Percentiles rank a stretch among this genome's conserved stretches.
Evolutionary conservation across 2,888 invertebrate species (phyloP).

Genomic region (Brachypalpus laphriformis): DNA sequence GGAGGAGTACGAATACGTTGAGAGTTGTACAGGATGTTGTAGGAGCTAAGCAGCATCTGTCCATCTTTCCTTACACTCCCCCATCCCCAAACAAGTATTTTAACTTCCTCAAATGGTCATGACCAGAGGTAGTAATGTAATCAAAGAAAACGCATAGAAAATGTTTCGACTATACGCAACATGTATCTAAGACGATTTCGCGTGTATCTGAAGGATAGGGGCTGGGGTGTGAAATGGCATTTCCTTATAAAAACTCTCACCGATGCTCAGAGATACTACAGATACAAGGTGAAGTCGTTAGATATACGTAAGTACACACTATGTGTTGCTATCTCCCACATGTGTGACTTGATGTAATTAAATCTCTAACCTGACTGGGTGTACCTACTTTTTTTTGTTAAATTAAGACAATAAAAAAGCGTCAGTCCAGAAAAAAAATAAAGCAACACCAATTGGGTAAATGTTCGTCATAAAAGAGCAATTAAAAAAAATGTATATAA

Average conservation of each 20-base stretch:
- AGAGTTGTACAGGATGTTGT: constrained; percentile 53
- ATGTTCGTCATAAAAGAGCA: constrained; percentile 66
- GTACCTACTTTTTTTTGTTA: not conserved
- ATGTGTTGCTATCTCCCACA: constrained; percentile 13
- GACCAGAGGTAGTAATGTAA: constrained; percentile 28
- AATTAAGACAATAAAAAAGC: constrained; percentile 10
- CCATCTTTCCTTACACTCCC: constrained; percentile 41
- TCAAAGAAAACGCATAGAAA: constrained; percentile 41
- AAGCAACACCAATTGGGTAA: constrained; percentile 56
- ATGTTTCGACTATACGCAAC: constrained; percentile 28
- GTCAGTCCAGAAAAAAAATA: constrained; percentile 30
- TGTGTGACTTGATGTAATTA: constrained; percentile 37
- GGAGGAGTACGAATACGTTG: constrained; percentile 14
- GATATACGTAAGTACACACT: not conserved
- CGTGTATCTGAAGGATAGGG: constrained; percentile 22
- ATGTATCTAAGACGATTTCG: constrained; percentile 37
- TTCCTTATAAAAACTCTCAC: constrained; percentile 36
- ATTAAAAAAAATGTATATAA: constrained; percentile 41
- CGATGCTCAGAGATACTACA: not conserved
- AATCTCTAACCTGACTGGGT: constrained; percentile 19
- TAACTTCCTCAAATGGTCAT: constrained; percentile 61
- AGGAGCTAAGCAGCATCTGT: constrained; percentile 66
- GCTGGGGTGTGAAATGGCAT: constrained; percentile 54
- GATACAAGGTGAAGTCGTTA: constrained; percentile 6
- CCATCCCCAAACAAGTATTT: constrained; percentile 50